These are phyloP conservation scores for Hypercompe scribonia DNA, from an alignment of 2,888 invertebrate species.

Conservation along the genomic window DNA sequence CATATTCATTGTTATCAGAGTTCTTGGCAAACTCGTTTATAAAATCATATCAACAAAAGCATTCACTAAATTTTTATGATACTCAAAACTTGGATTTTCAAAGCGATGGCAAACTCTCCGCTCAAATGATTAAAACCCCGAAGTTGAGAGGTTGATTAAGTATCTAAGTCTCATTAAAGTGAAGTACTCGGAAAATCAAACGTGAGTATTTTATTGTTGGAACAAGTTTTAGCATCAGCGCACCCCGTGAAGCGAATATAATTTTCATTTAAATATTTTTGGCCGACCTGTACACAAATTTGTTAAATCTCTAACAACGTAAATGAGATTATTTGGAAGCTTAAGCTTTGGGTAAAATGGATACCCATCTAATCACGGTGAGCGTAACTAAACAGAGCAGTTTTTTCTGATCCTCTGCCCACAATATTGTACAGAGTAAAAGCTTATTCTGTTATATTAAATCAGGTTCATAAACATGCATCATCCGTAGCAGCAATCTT, in stretches of 20 bases:
- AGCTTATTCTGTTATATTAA: conserved; percentile 21
- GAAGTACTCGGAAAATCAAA: conserved; percentile 21
- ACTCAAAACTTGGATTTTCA: conserved; percentile 16
- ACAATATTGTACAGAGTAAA: conserved; percentile 21
- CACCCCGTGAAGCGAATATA: conserved; percentile 18
- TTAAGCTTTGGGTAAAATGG: conserved; percentile 38
- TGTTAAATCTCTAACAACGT: conserved; percentile 34
- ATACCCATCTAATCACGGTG: conserved; percentile 45
- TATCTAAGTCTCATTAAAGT: conserved; percentile 27
- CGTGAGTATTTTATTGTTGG: conserved; percentile 23
- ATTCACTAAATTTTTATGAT: conserved; percentile 17
- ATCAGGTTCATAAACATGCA: conserved; percentile 23
- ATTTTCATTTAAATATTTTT: conserved; percentile 34
- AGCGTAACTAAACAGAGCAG: conserved; percentile 44
- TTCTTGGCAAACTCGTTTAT: background rate
- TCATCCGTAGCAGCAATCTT: conserved; percentile 4
- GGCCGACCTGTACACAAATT: conserved; percentile 28
- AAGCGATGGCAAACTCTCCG: conserved; percentile 10
- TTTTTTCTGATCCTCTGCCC: conserved; percentile 28
- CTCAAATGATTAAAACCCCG: conserved; percentile 24
- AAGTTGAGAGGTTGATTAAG: conserved; percentile 21
- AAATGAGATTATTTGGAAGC: conserved; percentile 47
- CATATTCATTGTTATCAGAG: background rate
- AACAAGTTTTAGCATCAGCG: conserved; percentile 19
- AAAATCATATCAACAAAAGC: conserved; percentile 15